Base-by-base conservation (phyloP, 2,888 invertebrate species). In the Labia minor region DNA sequence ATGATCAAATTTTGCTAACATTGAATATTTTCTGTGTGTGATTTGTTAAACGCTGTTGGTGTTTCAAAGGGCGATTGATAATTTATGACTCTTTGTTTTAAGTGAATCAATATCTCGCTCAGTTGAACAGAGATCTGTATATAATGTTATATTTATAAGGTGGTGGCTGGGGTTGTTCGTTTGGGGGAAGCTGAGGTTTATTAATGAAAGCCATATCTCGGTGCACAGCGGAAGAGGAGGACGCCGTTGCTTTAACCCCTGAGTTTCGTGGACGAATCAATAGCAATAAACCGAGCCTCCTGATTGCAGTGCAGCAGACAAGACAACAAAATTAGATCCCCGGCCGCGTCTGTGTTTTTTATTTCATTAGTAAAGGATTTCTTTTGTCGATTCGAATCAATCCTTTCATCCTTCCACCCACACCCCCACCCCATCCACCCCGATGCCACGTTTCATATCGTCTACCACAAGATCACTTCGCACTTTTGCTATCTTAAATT, bases 121-220 rank as follows among this genome's bases (percentile, higher is more conserved):
- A 11, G 16, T 49, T 49, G 49, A 49, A 49, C 49, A 4, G n/a
- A 49, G 14, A 49, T 49, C 49, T 49, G 49, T 49, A 49, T 49
- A 49, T 49, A 49, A 49, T 49, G 49, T 49, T 49, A 49, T 49
- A 49, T 49, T 49, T 49, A 49, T 49, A 49, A 49, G 49, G 14
- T 49, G n/a, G 4, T 16, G 49, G 49, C 3, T 11, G n/a, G 49
- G 2, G 3, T 14, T 4, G 14, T 49, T n/a, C n/a, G 14, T 2
- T 16, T 11, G 49, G 16, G 49, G 49, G 49, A 49, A 49, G n/a
- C 49, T 49, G 49, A 49, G 49, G 49, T 49, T 49, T 49, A 49
- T 49, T 49, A 49, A 49, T 49, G 49, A 49, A 49, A 49, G 49
- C 49, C 49, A 49, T 49, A 49, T 49, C 49, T 49, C 49, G 49